Base-by-base conservation (phyloP, 2,113 vertebrate species). In the Sorex araneus region DNA sequence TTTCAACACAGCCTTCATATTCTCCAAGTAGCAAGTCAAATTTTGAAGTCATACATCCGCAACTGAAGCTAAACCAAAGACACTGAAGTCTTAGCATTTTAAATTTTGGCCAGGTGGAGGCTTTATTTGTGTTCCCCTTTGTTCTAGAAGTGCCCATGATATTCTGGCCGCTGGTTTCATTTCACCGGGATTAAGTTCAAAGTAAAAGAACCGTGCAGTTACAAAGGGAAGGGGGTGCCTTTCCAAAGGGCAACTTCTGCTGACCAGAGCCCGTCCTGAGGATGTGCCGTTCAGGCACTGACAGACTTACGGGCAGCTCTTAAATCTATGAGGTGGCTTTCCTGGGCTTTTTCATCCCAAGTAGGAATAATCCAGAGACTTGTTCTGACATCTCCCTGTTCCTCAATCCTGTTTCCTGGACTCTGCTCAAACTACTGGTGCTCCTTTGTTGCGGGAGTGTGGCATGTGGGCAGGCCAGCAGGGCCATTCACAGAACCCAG, bases 1-100 rank as follows among this genome's bases (percentile, higher is more conserved):
- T 95, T 91, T 94, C 34, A 74, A 32, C 23, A 69, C 4, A 25
- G 45, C 69, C 71, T 90, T 85, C 90, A 79, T 84, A 57, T 79
- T 92, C 8, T 93, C 71, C 40, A 70, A 60, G 15, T 79, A 83
- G 12, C 30, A 83, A 92, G 11, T 54, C 50, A 54, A 54, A 54
- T 54, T 54, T 54, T 54, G 80, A 67, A 89, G 21, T 84, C 69
- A 32, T 25, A 67, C 84, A 88, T 80, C 66, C 79, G 6, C 36
- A 91, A 71, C 32, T 54, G 64, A 93, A 64, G 19, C 16, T 89
- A 7, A 84, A 85, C 70, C 23, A 71, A 82, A 82, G 43, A 73
- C 71, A 66, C 74, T 32, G 50, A 64, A 81, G 80, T 3, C 50
- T 15, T 73, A 8, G 7, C 57, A 23, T 82, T 84, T 71, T 1